A percentile compares a stretch with the other conserved stretches of the same genome.
Evolutionary conservation across 2,113 vertebrate genomes (phyloP).

Genomic region (Microcebus jonahi): DNA sequence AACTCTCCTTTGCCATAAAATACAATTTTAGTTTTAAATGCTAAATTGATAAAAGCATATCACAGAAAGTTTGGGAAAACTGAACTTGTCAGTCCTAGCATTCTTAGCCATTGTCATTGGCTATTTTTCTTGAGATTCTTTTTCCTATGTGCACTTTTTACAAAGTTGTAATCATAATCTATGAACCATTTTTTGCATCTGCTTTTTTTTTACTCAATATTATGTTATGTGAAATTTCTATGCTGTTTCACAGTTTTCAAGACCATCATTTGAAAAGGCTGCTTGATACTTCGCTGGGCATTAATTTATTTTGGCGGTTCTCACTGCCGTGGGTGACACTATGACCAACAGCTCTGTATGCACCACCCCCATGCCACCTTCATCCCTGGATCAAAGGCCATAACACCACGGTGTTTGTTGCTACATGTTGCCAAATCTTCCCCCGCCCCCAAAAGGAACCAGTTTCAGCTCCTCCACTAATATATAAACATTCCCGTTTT

Average conservation of each 20-base stretch:
- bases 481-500: fast-evolving
- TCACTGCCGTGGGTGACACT: fast-evolving
- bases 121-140: background rate
- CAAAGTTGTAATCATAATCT: fast-evolving
- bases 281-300: background rate
- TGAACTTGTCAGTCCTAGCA: fast-evolving
- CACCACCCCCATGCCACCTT: fast-evolving
- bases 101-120: fast-evolving
- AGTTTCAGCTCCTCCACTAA: too few species aligned
- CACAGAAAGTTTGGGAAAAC: background rate
- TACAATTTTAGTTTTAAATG: background rate
- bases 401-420: fast-evolving
- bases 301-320: background rate
- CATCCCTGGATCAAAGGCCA: fast-evolving
- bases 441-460: fast-evolving
- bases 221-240: background rate
- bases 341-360: background rate
- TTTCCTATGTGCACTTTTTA: background rate
- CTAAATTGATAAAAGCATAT: too few species aligned
- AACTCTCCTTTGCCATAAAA: background rate
- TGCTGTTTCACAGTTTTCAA: background rate
- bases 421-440: too few species aligned
- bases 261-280: background rate
- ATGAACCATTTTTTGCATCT: background rate
- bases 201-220: background rate